phyloP scores from a whole-genome alignment of 2,888 invertebrate species.

The Habroteleia sp. region DNA sequence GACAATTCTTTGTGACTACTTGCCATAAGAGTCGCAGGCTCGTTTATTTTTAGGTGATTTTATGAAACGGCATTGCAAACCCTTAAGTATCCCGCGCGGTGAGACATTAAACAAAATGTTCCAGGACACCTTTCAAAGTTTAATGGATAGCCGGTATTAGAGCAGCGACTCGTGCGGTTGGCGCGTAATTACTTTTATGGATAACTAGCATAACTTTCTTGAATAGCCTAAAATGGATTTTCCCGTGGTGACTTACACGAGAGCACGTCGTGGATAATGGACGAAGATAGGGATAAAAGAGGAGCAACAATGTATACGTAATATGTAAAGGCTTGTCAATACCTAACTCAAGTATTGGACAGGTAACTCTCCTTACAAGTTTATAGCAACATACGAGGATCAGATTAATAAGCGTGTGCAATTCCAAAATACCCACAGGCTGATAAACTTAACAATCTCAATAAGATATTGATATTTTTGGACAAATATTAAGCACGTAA shows the following conservation, averaged over 20 bases:
- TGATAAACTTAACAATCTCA: too few species aligned
- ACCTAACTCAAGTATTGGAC: constrained; percentile 29
- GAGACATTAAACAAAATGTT: constrained; percentile 49
- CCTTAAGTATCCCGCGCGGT: not conserved
- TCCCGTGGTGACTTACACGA: constrained; percentile 10
- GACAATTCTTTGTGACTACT: constrained; percentile 3
- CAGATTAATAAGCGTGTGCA: constrained; percentile 11
- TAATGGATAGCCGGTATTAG: constrained; percentile 47
- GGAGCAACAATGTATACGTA: constrained; percentile 35
- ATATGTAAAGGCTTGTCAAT: constrained; percentile 22
- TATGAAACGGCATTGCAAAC: constrained; percentile 7
- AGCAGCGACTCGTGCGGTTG: constrained; percentile 42
- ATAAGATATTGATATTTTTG: too few species aligned
- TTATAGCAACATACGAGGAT: constrained; percentile 25
- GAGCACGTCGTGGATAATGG: constrained; percentile 11
- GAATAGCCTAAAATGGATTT: constrained; percentile 38
- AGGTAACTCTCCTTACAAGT: constrained; percentile 32
- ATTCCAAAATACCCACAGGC: constrained; percentile 11
- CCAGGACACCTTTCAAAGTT: constrained; percentile 49
- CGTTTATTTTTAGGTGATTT: constrained; percentile 33
- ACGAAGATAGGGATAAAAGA: constrained; percentile 13
- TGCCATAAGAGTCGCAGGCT: not conserved
- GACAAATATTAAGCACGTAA: too few species aligned
- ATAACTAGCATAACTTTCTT: constrained; percentile 57
- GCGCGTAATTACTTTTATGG: constrained; percentile 52